A percentile compares a stretch with the other conserved stretches of the same genome.
Conservation (phyloP, 2,797 vertebrate species). For the Lateolabrax maculatus region DNA sequence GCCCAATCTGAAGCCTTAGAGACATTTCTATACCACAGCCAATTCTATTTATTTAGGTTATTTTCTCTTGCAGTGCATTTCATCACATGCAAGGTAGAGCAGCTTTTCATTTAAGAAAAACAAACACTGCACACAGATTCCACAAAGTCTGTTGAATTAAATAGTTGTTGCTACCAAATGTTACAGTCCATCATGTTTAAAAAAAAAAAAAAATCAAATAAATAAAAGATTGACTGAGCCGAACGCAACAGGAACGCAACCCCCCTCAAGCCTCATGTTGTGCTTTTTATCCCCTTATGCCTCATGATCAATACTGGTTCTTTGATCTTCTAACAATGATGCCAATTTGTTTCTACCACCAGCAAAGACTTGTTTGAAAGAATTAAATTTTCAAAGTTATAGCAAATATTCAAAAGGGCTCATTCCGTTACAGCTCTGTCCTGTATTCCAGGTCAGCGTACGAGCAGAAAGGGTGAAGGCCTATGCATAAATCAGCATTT, state of each 20-base stretch:
- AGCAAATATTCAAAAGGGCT: slow-evolving; percentile 54
- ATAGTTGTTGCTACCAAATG: slow-evolving; percentile 39
- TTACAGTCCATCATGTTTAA: slow-evolving; percentile 30
- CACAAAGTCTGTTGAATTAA: slow-evolving; percentile 35
- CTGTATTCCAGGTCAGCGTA: slow-evolving; percentile 55
- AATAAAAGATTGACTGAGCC: slow-evolving; percentile 34
- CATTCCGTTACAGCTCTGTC: slow-evolving; percentile 46
- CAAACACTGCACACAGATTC: slow-evolving; percentile 20
- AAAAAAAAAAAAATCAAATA: not conserved
- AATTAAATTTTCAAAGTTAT: slow-evolving; percentile 43
- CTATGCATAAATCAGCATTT: slow-evolving; percentile 51
- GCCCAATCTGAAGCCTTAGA: slow-evolving; percentile 52
- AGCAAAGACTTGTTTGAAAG: slow-evolving; percentile 35
- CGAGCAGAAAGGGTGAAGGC: slow-evolving; percentile 18
- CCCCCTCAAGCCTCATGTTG: slow-evolving; percentile 10
- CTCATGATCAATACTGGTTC: slow-evolving; percentile 52
- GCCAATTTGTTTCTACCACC: slow-evolving; percentile 37
- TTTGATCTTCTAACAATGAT: slow-evolving; percentile 44
- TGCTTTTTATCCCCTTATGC: slow-evolving; percentile 25
- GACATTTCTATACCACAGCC: slow-evolving; percentile 50
- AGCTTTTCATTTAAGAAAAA: slow-evolving; percentile 38
- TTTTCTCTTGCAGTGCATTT: slow-evolving; percentile 67
- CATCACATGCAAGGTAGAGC: slow-evolving; percentile 47
- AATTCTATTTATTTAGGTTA: slow-evolving; percentile 50
- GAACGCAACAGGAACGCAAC: slow-evolving; percentile 33